phyloP scores from a whole-genome alignment of 2,113 vertebrate genomes.

The Ammodytes dubius region DNA sequence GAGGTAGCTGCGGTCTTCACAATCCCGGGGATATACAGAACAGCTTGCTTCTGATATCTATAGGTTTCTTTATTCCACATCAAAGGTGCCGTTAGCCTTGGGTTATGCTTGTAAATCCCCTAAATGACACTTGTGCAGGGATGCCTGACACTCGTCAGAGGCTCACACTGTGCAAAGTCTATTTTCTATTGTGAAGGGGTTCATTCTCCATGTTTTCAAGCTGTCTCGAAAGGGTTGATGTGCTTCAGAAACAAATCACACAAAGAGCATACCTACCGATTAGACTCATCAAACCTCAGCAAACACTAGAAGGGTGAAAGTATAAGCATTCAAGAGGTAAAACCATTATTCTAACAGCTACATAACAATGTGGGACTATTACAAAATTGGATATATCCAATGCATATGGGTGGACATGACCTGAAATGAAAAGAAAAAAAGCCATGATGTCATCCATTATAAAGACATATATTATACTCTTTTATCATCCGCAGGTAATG shows the following conservation, averaged over 20 bases:
- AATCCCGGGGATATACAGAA: conserved; percentile 37
- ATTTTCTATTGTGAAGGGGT: conserved; percentile 65
- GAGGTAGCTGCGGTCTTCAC: conserved; percentile 22
- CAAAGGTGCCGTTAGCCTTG: conserved; percentile 68
- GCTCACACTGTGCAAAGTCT: conserved; percentile 43
- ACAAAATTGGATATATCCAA: conserved; percentile 12
- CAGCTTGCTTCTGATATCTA: conserved; percentile 59
- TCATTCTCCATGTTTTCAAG: conserved; percentile 69
- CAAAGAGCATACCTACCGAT: conserved; percentile 72
- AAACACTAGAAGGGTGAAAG: conserved; percentile 59
- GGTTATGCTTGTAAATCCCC: conserved; percentile 77
- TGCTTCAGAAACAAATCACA: conserved; percentile 60
- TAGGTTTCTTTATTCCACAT: conserved; percentile 66
- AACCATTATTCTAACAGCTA: conserved; percentile 51
- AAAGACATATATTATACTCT: conserved; percentile 1
- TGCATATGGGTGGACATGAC: conserved; percentile 1
- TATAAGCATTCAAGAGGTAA: conserved; percentile 50
- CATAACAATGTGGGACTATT: conserved; percentile 28
- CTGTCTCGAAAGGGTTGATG: conserved; percentile 58
- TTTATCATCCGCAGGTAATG: conserved; percentile 30
- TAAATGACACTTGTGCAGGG: conserved; percentile 67
- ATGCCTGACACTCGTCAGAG: conserved; percentile 69
- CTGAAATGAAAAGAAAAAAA: conserved; percentile 52
- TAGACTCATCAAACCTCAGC: conserved; percentile 61
- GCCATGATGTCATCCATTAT: conserved; percentile 22